Evolutionary conservation across 2,113 vertebrate species (phyloP), one percentile per base, ranked within the genome.

Genomic region (Brachyistius frenatus): DNA sequence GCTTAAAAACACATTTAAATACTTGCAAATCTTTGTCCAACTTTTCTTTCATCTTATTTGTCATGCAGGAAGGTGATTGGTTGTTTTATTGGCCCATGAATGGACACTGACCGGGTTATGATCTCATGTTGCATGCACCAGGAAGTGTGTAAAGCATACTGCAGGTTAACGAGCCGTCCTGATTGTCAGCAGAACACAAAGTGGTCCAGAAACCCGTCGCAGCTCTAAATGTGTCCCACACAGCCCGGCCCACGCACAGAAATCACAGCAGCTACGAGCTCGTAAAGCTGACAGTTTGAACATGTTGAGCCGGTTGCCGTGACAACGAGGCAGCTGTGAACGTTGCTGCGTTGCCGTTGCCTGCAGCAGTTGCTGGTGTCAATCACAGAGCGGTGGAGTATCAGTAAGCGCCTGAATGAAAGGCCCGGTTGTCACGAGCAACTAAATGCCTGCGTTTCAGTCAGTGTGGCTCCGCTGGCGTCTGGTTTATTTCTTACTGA

Each of bases 291-390:
- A 35, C 64, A 57, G 41, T 50, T 39, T 39, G 7, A 62, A 30
- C 36, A 46, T 67, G 62, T 73, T 73, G 32, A 41, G 63, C 36
- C 37, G 58, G 78, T 81, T 69, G 39, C 78, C 64, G 50, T 50
- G 63, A 35, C 70, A 68, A 47, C 3, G 3, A 56, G 14, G 50
- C 57, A 30, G 56, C 47, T 32, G 13, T 30, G 13, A 11, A 11
- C 13, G 41, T 44, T 66, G 36, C 32, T 13, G 44, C 35, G 3
- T 16, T 32, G 31, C 10, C 54, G 2, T 60, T 35, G 52, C 16
- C 66, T 49, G 41, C 36, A 60, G 58, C 46, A 32, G 7, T 57
- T 44, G 41, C 41, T 44, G 2, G 9, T 2, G 41, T 44, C 41
- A 13, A 3, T 44, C 14, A 23, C 2, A 6, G 47, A 14, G 31